phyloP scores from a whole-genome alignment of 2,797 vertebrate genomes.

The Discoglossus pictus region DNA sequence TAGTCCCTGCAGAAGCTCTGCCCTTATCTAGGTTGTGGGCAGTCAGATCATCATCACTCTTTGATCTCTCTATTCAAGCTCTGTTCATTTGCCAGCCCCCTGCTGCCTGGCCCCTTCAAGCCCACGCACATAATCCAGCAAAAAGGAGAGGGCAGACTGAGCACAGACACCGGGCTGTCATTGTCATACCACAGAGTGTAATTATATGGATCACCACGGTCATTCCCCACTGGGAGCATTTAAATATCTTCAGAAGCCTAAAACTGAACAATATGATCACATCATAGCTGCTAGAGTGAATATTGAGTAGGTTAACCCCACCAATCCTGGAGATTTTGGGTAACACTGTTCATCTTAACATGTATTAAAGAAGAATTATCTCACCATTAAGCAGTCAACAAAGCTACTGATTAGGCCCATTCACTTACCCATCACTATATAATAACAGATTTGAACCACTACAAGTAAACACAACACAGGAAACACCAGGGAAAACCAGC shows the following conservation, averaged over 20 bases:
- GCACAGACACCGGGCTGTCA: constrained; percentile 24
- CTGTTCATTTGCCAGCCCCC: constrained; percentile 29
- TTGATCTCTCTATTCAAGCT: constrained; percentile 28
- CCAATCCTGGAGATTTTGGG: too few relatives aligned
- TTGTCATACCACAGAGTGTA: constrained; percentile 21
- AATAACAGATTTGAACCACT: too few relatives aligned
- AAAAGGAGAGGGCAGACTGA: constrained; percentile 38
- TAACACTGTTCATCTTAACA: too few relatives aligned
- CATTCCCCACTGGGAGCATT: constrained; percentile 46
- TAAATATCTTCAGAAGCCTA: constrained; percentile 21
- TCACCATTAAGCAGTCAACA: too few relatives aligned
- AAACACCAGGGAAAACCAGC: too few relatives aligned
- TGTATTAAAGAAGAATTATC: too few relatives aligned
- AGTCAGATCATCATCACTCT: constrained; percentile 35
- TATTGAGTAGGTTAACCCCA: constrained; percentile 13
- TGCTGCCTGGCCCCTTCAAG: constrained; percentile 33
- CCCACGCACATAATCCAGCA: constrained; percentile 30
- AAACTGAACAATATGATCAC: constrained; percentile 23
- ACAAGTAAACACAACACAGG: too few relatives aligned
- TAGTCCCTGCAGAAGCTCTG: constrained; percentile 3
- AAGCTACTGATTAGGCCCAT: too few relatives aligned
- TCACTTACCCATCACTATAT: too few relatives aligned
- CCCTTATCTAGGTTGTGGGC: constrained; percentile 36
- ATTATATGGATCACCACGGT: constrained; percentile 38
- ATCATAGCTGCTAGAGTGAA: background rate